Evolutionary conservation across 2,113 vertebrate genomes (phyloP).

Genomic region (Monopterus albus): DNA sequence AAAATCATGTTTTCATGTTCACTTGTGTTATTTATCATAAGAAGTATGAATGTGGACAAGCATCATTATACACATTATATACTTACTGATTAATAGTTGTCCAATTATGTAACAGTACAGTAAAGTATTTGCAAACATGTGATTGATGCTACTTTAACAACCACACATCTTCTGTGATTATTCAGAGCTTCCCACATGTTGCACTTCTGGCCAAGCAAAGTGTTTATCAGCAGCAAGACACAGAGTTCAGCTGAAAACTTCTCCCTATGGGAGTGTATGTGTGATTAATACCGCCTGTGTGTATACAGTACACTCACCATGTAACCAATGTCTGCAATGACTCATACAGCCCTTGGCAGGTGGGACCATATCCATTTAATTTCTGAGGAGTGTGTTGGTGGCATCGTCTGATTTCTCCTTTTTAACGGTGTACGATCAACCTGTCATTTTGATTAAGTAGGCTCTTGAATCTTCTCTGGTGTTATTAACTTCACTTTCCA

Average conservation of each 20-base stretch:
- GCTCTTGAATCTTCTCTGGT: constrained; percentile 61
- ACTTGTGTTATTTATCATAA: no score
- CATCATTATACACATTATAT: no score
- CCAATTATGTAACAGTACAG: constrained; percentile 1
- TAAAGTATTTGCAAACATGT: constrained; percentile 4
- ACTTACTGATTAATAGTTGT: no score
- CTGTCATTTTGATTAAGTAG: constrained; percentile 79
- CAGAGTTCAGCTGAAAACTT: constrained; percentile 55
- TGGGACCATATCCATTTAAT: constrained; percentile 70
- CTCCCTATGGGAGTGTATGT: constrained; percentile 61
- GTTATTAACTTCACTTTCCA: constrained; percentile 76
- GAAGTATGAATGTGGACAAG: no score
- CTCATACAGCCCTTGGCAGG: constrained; percentile 68
- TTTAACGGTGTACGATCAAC: constrained; percentile 55
- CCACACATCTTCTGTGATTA: constrained; percentile 42
- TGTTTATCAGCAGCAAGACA: constrained; percentile 68
- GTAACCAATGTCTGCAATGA: constrained; percentile 64
- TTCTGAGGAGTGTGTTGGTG: constrained; percentile 55
- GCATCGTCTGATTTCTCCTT: constrained; percentile 63
- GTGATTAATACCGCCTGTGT: constrained; percentile 69
- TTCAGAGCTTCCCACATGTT: constrained; percentile 46
- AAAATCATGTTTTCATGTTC: no score
- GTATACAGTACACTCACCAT: constrained; percentile 60
- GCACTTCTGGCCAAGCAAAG: constrained; percentile 61
- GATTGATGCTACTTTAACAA: constrained; percentile 13